Percentiles rank a stretch among this genome's conserved stretches.
Evolutionary conservation across 2,797 vertebrate species (phyloP).

Genomic region (Arnoldichthys spilopterus): DNA sequence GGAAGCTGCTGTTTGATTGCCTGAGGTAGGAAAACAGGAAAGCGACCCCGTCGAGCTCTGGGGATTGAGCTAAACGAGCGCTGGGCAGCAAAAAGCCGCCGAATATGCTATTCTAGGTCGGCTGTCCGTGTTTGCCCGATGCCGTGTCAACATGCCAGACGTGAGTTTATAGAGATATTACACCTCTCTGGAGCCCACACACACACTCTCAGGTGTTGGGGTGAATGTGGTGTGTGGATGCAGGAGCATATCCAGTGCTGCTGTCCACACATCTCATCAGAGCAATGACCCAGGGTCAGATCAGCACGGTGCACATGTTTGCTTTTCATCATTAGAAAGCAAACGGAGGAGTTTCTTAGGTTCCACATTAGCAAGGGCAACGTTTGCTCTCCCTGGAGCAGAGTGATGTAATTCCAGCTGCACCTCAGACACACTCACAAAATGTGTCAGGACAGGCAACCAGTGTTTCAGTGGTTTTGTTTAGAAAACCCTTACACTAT

Average conservation of each 20-base stretch:
- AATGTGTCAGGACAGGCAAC: constrained; percentile 25
- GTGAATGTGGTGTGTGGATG: constrained; percentile 67
- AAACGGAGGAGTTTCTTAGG: constrained; percentile 73
- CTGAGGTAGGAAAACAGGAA: constrained; percentile 69
- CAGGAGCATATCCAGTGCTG: constrained; percentile 66
- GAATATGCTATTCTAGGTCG: constrained; percentile 75
- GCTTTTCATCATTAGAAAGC: constrained; percentile 83
- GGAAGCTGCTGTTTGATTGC: constrained; percentile 71
- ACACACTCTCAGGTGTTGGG: constrained; percentile 40
- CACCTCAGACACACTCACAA: constrained; percentile 46
- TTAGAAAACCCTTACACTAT: constrained; percentile 15
- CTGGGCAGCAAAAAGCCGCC: constrained; percentile 57
- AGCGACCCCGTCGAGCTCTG: constrained; percentile 71
- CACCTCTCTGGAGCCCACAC: constrained; percentile 63
- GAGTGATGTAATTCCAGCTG: constrained; percentile 68
- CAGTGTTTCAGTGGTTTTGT: constrained; percentile 29
- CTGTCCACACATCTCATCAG: constrained; percentile 74
- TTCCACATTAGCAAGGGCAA: constrained; percentile 64
- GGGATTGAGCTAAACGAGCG: constrained; percentile 70
- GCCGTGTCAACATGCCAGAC: constrained; percentile 78
- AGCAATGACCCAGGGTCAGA: constrained; percentile 69
- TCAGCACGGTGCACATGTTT: constrained; percentile 76
- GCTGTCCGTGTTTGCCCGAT: constrained; percentile 77
- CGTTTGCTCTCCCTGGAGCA: constrained; percentile 72
- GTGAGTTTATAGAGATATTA: constrained; percentile 83